Conservation (phyloP, 2,113 vertebrate genomes). For the Lamprotornis superbus region DNA sequence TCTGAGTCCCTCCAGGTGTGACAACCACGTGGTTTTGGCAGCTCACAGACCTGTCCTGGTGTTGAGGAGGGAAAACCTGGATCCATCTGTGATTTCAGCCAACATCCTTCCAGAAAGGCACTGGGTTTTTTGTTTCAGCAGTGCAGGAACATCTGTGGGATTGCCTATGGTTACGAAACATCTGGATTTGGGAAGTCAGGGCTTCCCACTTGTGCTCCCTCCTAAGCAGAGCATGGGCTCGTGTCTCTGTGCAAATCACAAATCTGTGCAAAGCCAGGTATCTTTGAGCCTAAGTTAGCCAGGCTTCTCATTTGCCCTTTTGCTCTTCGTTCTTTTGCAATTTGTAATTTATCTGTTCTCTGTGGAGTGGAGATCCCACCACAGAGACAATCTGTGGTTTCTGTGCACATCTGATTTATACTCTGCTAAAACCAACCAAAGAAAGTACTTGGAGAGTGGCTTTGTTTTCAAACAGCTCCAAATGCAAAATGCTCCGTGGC, state of each 20-base stretch:
- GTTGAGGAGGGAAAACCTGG: not conserved
- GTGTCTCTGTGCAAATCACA: not conserved
- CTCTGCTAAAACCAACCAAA: not conserved
- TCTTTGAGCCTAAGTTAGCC: not conserved
- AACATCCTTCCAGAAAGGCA: not conserved
- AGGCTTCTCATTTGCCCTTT: not conserved
- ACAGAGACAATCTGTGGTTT: not conserved
- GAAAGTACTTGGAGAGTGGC: not conserved
- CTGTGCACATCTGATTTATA: not conserved
- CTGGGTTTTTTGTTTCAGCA: fast-evolving
- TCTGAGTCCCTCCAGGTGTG: not conserved
- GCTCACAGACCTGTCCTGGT: not conserved
- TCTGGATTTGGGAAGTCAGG: not conserved
- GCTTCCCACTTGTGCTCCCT: not conserved
- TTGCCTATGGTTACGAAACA: not conserved
- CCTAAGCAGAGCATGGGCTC: not conserved
- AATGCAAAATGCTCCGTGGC: conserved; percentile 11
- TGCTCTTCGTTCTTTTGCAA: not conserved
- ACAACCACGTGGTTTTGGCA: fast-evolving
- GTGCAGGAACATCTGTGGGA: not conserved
- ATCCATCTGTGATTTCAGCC: not conserved
- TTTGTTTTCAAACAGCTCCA: conserved; percentile 34
- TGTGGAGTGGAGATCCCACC: not conserved
- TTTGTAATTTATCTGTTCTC: not conserved
- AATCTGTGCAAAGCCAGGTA: not conserved